Evolutionary conservation across 2,113 vertebrate species (phyloP).

Genomic region (Actenoides hombroni): DNA sequence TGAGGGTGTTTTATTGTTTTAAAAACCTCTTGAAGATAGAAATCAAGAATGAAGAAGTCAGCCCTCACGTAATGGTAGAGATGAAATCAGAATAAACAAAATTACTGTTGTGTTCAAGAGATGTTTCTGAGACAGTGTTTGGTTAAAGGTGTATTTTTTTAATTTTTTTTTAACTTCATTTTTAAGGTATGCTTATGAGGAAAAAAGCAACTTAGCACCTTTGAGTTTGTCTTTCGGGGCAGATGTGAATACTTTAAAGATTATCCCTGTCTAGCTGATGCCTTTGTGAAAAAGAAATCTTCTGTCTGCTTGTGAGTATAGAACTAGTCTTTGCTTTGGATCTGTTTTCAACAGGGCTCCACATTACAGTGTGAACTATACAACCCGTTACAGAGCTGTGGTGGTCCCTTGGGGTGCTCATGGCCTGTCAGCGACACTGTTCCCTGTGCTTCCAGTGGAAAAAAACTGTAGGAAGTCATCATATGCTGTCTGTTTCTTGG

Average conservation of each 20-base stretch:
- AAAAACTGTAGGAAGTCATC: background rate
- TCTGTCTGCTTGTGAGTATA: background rate
- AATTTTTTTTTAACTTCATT: background rate
- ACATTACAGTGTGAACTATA: background rate
- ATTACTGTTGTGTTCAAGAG: background rate
- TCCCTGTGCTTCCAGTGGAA: background rate
- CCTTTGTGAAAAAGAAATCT: background rate
- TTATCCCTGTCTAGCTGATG: background rate
- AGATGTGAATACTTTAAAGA: background rate
- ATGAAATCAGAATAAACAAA: constrained; percentile 16
- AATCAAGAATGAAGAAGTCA: background rate
- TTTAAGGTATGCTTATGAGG: background rate
- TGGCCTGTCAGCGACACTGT: background rate
- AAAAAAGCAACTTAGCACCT: rapidly evolving
- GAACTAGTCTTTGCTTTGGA: background rate
- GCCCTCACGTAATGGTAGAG: background rate
- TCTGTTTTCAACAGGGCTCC: background rate
- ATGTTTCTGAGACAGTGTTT: background rate
- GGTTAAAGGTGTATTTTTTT: background rate
- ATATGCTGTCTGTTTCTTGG: background rate
- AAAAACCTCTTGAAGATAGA: constrained; percentile 2
- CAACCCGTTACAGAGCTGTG: background rate
- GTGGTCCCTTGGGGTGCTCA: background rate
- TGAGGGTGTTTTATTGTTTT: background rate
- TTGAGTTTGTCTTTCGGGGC: background rate